Percentiles rank a stretch among this genome's conserved stretches.
Evolutionary conservation across 2,888 invertebrate species (phyloP).

Genomic region (Sepiola atlantica): DNA sequence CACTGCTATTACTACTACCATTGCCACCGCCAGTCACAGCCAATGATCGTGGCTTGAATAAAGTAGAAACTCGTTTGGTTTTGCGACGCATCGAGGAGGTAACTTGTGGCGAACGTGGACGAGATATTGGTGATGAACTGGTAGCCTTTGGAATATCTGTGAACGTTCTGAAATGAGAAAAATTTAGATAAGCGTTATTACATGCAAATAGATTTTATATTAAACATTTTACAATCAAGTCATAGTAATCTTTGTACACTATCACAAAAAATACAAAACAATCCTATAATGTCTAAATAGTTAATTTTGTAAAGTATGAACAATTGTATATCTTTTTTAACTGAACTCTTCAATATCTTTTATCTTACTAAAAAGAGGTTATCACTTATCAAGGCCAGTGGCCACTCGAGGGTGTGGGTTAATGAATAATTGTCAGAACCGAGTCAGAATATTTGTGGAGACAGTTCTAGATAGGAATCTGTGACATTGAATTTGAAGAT

Average conservation of each 20-base stretch:
- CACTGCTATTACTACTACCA: slow-evolving; percentile 41
- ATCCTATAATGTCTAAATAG: background rate
- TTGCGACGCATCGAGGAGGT: slow-evolving; percentile 51
- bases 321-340: background rate
- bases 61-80: slow-evolving; percentile 64
- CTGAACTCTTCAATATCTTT: background rate
- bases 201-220: background rate
- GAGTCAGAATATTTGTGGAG: too few species aligned
- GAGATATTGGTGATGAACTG: slow-evolving; percentile 52
- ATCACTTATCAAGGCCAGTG: too few species aligned
- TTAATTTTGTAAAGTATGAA: background rate
- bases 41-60: slow-evolving; percentile 66
- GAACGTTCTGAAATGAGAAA: slow-evolving; percentile 55
- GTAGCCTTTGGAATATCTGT: slow-evolving; percentile 67
- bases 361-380: background rate
- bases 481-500: too few species aligned
- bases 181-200: background rate
- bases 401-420: too few species aligned
- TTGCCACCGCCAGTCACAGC: slow-evolving; percentile 46
- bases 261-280: background rate
- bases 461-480: too few species aligned
- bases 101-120: slow-evolving; percentile 47
- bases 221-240: too few species aligned
- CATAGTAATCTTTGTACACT: background rate
- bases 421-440: too few species aligned